Base-by-base conservation (phyloP, 2,797 vertebrate species). In the Molossus molossus region DNA sequence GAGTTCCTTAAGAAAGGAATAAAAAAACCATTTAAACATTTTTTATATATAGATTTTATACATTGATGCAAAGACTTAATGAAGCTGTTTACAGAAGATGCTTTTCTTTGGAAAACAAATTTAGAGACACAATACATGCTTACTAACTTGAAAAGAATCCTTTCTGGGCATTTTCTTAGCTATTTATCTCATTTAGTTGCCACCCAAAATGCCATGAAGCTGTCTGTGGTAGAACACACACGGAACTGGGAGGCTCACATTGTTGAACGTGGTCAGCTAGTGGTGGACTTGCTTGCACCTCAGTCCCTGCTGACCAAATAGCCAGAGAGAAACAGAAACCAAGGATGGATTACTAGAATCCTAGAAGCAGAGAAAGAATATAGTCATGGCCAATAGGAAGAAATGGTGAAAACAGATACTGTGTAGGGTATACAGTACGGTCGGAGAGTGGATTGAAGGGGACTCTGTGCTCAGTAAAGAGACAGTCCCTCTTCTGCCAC, bases 41-140 rank as follows among this genome's bases (percentile, higher is more conserved):
- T 55, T 84, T 94, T 60, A 67, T 77, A 48, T 90, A 55, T 77
- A 75, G 69, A 25, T 37, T 82, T 60, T 95, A 97, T 85, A 97
- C 65, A 48, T 29, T 55, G 70, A 94, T 79, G 60, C 48, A 65
- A 92, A 91, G 90, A 92, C 81, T 92, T 82, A 92, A 79, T 2
- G 5, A 95, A 97, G 55, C 67, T 96, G 73, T 97, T 97, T 85
- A 96, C 45, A 55, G 88, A 62, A 45, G 69, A 83, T 62, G 64
- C 58, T 92, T 98, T 93, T 85, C 57, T 96, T 97, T 94, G 73
- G 65, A 86, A 88, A 97, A 96, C 58, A 96, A 95, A 96, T 94
- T 93, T 96, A 96, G 82, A 96, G 90, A 95, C 48, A 94, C 75
- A 94, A 96, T 94, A 92, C 83, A 75, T 94, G 93, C 90, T 9